phyloP scores from a whole-genome alignment of 2,888 invertebrate genomes.

The Formica aserva region DNA sequence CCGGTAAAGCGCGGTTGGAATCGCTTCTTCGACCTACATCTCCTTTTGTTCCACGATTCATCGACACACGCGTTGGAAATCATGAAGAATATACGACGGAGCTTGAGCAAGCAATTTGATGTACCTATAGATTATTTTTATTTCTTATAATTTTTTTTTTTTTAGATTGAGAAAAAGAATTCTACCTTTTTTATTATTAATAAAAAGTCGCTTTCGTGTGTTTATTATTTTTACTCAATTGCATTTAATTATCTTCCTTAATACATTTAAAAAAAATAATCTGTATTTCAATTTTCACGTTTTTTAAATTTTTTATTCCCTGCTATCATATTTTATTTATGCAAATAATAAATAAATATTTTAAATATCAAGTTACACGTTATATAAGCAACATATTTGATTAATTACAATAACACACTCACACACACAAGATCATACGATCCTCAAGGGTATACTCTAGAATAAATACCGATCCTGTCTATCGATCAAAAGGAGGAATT shows the following conservation, averaged over 20 bases:
- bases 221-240: not conserved
- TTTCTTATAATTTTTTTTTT: not conserved
- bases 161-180: not conserved
- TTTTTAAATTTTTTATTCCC: not conserved
- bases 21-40: constrained; percentile 47
- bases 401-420: not conserved
- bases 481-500: constrained; percentile 1
- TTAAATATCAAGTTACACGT: not conserved
- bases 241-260: not conserved
- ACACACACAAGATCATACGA: not conserved
- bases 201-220: not conserved
- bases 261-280: not conserved
- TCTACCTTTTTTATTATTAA: not conserved
- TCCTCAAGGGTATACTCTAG: not conserved
- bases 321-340: not conserved
- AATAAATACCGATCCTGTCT: not conserved
- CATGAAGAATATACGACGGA: constrained; percentile 16
- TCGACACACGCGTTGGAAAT: constrained; percentile 16
- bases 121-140: not conserved
- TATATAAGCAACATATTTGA: not conserved
- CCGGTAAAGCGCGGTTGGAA: constrained; percentile 25
- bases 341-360: not conserved
- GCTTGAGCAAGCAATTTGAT: not conserved
- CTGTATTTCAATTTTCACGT: not conserved
- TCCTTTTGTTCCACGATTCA: constrained; percentile 42